phyloP scores from a whole-genome alignment of 2,888 invertebrate genomes.

The Saturnia pavonia region DNA sequence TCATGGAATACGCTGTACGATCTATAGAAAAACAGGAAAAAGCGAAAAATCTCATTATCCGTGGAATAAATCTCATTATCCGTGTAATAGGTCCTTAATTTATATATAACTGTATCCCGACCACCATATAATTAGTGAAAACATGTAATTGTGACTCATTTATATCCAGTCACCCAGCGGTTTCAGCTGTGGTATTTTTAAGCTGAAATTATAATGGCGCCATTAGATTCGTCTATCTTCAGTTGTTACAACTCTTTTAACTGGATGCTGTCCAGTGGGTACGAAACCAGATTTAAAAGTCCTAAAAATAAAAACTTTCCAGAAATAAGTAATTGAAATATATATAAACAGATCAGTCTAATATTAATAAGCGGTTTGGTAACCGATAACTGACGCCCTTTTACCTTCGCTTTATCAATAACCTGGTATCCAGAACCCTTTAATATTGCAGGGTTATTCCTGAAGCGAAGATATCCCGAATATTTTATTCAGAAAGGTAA shows the following conservation, averaged over 20 bases:
- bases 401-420: constrained; percentile 52
- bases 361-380: constrained; percentile 43
- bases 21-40: too few relatives aligned
- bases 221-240: background rate
- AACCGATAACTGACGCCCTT: constrained; percentile 43
- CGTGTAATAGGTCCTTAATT: background rate
- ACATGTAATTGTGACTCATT: background rate
- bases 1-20: too few relatives aligned
- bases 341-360: background rate
- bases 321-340: background rate
- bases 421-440: constrained; percentile 52
- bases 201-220: background rate
- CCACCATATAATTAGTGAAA: background rate
- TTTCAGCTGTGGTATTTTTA: background rate
- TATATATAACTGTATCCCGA: background rate
- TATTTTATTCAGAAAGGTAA: constrained; percentile 76
- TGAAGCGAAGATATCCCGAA: constrained; percentile 71
- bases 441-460: constrained; percentile 60
- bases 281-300: background rate
- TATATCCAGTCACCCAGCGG: background rate
- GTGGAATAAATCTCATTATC: background rate
- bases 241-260: too few relatives aligned
- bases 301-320: background rate
- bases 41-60: background rate
- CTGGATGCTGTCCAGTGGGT: background rate